Conservation (phyloP, 1,140 invertebrate genomes). For the Acromyrmex charruanus region DNA sequence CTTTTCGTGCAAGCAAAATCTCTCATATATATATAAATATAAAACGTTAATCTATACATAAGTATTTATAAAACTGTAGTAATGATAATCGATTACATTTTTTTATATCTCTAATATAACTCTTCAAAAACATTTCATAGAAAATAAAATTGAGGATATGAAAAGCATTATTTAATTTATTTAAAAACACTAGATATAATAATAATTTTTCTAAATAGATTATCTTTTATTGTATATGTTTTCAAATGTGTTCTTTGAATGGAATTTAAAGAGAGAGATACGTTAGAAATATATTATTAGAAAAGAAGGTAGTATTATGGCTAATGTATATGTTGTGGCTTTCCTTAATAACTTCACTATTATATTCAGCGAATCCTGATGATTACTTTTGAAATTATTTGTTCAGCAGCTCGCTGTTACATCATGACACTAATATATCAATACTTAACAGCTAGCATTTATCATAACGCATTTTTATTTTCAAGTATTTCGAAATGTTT, state of each 20-base stretch:
- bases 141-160: neutral
- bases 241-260: neutral
- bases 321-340: no score
- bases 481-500: no score
- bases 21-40: neutral
- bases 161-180: neutral
- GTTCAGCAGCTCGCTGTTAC: no score
- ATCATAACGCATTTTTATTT: no score
- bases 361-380: no score
- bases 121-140: neutral
- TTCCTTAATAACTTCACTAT: no score
- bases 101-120: neutral
- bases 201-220: neutral
- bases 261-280: no score
- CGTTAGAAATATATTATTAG: no score
- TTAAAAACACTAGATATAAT: neutral
- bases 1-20: neutral
- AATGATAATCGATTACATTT: neutral
- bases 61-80: neutral
- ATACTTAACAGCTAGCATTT: no score
- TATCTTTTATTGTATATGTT: neutral
- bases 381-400: no score
- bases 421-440: no score
- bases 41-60: neutral
- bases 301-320: no score